Evolutionary conservation across 2,888 invertebrate genomes (phyloP).

Genomic region (Toxonevra muliebris): DNA sequence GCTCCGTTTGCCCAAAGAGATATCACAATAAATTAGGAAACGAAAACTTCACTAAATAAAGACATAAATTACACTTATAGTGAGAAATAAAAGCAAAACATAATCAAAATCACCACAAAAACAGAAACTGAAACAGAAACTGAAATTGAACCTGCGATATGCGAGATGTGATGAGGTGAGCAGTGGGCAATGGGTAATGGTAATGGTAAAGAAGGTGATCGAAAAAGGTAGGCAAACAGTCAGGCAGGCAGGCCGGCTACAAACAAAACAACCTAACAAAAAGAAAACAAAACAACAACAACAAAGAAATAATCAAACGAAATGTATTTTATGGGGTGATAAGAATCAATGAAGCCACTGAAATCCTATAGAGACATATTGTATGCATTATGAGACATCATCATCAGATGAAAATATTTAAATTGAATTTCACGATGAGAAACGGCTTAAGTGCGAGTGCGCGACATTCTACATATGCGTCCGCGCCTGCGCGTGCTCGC

Average conservation of each 20-base stretch:
- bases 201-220: too few relatives aligned
- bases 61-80: slow-evolving; percentile 62
- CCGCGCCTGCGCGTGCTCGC: slow-evolving; percentile 20
- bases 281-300: slow-evolving; percentile 41
- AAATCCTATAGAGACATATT: slow-evolving; percentile 64
- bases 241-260: slow-evolving; percentile 17
- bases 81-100: slow-evolving; percentile 44
- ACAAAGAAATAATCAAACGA: slow-evolving; percentile 59
- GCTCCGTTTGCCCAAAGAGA: slow-evolving; percentile 55
- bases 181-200: not conserved
- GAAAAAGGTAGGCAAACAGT: not conserved
- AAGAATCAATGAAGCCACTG: slow-evolving; percentile 66
- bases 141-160: slow-evolving; percentile 11
- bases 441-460: too few relatives aligned
- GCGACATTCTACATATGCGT: too few relatives aligned
- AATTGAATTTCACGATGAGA: slow-evolving; percentile 46
- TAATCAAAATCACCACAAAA: slow-evolving; percentile 41
- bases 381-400: slow-evolving; percentile 56
- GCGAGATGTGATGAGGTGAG: not conserved
- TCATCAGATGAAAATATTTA: slow-evolving; percentile 48
- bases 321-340: slow-evolving; percentile 65
- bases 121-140: slow-evolving; percentile 2
- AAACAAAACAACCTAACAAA: slow-evolving; percentile 33
- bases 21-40: slow-evolving; percentile 64
- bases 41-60: slow-evolving; percentile 64